Conservation (phyloP, 2,797 vertebrate genomes). For the Bradypus variegatus region DNA sequence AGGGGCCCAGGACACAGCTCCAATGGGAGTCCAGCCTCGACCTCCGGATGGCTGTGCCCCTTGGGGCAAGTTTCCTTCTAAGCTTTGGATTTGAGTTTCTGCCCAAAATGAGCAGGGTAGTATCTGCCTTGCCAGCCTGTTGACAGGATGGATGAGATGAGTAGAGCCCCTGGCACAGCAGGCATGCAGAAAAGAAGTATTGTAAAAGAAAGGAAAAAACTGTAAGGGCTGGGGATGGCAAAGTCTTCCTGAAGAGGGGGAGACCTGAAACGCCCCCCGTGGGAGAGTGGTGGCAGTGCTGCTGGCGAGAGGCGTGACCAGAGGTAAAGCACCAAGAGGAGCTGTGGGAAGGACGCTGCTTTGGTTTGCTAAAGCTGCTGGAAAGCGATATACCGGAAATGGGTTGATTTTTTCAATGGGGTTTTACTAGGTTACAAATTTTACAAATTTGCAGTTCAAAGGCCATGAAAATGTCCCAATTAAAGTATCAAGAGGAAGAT, state of each 20-base stretch:
- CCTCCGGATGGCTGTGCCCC: fast-evolving
- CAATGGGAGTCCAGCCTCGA: background rate
- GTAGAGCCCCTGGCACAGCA: background rate
- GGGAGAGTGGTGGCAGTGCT: background rate
- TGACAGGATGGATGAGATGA: fast-evolving
- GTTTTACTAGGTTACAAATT: no score
- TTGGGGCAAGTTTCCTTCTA: background rate
- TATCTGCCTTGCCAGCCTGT: fast-evolving
- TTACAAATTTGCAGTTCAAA: no score
- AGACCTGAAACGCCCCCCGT: background rate
- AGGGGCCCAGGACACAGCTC: no score
- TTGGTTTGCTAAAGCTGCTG: no score
- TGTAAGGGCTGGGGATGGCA: background rate
- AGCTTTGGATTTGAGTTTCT: background rate
- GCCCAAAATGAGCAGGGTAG: no score
- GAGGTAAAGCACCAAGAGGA: background rate
- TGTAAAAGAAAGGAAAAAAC: background rate
- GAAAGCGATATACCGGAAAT: no score
- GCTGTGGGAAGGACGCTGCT: background rate
- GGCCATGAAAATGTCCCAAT: no score
- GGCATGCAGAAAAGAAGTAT: fast-evolving
- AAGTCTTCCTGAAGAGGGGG: no score
- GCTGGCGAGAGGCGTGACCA: no score
- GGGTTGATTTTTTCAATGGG: no score
- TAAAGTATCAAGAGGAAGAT: no score